Evolutionary conservation across 2,888 invertebrate species (phyloP).

Genomic region (Dolichomitus sp.): DNA sequence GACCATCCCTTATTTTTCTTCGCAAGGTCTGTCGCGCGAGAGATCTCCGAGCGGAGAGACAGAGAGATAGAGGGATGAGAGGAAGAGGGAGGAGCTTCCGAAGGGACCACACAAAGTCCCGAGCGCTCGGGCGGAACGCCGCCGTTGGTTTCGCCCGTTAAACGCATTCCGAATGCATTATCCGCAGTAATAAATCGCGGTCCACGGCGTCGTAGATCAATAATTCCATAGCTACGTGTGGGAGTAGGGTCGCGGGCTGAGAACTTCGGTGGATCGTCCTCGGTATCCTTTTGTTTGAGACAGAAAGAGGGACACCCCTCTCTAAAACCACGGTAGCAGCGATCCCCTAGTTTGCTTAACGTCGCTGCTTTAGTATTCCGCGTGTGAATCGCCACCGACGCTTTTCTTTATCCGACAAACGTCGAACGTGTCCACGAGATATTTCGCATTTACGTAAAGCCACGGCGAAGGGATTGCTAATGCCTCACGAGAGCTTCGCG

Average conservation of each 20-base stretch:
- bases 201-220: slow-evolving; percentile 81
- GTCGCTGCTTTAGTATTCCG: slow-evolving; percentile 26
- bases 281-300: slow-evolving; percentile 37
- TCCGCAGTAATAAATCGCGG: slow-evolving; percentile 81
- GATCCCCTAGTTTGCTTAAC: slow-evolving; percentile 37
- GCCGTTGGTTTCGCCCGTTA: slow-evolving; percentile 77
- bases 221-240: slow-evolving; percentile 79
- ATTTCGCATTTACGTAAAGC: slow-evolving; percentile 34
- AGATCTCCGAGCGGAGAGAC: slow-evolving; percentile 10
- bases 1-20: slow-evolving; percentile 67
- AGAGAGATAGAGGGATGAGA: slow-evolving; percentile 1
- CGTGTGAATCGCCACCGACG: slow-evolving; percentile 18
- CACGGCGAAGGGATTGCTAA: slow-evolving; percentile 8
- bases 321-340: slow-evolving; percentile 4
- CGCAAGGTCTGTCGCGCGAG: slow-evolving; percentile 51
- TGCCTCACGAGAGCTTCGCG: slow-evolving; percentile 9
- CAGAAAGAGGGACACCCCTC: slow-evolving; percentile 19
- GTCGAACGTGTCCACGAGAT: slow-evolving; percentile 26
- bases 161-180: slow-evolving; percentile 84
- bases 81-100: slow-evolving; percentile 47
- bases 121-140: slow-evolving; percentile 70
- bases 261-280: slow-evolving; percentile 32
- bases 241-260: slow-evolving; percentile 38
- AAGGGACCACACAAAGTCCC: slow-evolving; percentile 60
- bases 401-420: slow-evolving; percentile 14